Evolutionary conservation across 2,113 vertebrate species (phyloP).

Genomic region (Calonectris borealis): DNA sequence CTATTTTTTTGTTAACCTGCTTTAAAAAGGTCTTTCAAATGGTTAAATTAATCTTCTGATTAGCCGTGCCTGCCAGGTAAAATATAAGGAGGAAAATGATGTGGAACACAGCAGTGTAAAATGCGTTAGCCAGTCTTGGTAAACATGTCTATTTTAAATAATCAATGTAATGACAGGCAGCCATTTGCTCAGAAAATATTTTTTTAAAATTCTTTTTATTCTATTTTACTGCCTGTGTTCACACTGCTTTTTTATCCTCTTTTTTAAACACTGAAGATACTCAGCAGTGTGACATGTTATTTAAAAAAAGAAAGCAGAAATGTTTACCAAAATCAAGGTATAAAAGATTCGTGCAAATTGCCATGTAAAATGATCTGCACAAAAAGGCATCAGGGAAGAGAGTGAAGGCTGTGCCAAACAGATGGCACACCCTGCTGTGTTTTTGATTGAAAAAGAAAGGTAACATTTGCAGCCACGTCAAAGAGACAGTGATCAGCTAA

Average conservation of each 20-base stretch:
- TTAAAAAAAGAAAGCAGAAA: slow-evolving; percentile 58
- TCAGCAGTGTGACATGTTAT: slow-evolving; percentile 47
- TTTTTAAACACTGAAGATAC: slow-evolving; percentile 11
- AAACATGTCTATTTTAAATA: slow-evolving; percentile 77
- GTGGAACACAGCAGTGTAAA: slow-evolving; percentile 36
- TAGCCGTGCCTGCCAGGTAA: slow-evolving; percentile 61
- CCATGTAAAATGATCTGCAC: slow-evolving; percentile 84
- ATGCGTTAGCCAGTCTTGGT: slow-evolving; percentile 43
- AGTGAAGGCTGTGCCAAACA: slow-evolving; percentile 84
- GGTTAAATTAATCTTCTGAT: slow-evolving; percentile 68
- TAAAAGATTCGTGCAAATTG: slow-evolving; percentile 78
- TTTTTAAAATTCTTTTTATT: slow-evolving; percentile 35
- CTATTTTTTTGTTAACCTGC: slow-evolving; percentile 67
- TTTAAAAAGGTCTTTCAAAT: slow-evolving; percentile 60
- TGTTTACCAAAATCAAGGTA: slow-evolving; percentile 76
- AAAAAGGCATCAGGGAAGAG: slow-evolving; percentile 84
- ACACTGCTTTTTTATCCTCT: neutral
- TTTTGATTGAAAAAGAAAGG: slow-evolving; percentile 94
- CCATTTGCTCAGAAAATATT: slow-evolving; percentile 66
- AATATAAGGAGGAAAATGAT: slow-evolving; percentile 59
- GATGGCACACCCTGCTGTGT: slow-evolving; percentile 93
- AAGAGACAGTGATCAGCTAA: slow-evolving; percentile 87
- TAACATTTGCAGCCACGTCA: slow-evolving; percentile 93
- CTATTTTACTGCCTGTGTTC: neutral
- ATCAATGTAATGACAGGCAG: slow-evolving; percentile 69